These are phyloP conservation scores for Microcebus ravelobensis DNA, from an alignment of 2,113 vertebrate species.

Conservation along the genomic window DNA sequence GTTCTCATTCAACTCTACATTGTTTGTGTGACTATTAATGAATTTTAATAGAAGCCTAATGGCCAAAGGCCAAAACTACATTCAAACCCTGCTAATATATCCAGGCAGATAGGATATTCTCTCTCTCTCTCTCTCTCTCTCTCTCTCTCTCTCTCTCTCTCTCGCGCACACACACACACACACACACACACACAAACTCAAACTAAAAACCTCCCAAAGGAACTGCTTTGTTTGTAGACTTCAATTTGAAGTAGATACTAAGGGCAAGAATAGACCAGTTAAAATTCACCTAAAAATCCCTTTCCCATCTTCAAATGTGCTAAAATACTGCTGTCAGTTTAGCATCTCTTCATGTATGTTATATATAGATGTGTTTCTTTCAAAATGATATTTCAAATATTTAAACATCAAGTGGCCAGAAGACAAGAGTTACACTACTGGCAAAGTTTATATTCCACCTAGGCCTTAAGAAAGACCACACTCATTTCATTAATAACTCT, in stretches of 20 bases:
- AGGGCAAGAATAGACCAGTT: conserved; percentile 85
- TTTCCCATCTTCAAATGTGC: conserved; percentile 82
- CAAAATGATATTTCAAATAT: conserved; percentile 64
- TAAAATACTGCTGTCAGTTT: conserved; percentile 73
- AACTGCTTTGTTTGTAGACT: conserved; percentile 88
- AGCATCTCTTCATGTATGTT: conserved; percentile 60
- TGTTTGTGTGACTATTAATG: conserved; percentile 78
- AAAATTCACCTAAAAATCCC: conserved; percentile 82
- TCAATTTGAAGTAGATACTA: conserved; percentile 91
- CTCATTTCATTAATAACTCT: not conserved
- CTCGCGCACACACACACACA: not conserved
- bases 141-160: too few species aligned
- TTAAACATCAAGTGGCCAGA: conserved; percentile 64
- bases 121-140: too few species aligned
- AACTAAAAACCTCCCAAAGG: conserved; percentile 86
- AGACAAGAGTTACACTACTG: conserved; percentile 69
- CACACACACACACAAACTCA: conserved; percentile 56
- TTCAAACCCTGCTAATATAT: conserved; percentile 86
- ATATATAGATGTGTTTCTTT: conserved; percentile 55
- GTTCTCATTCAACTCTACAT: conserved; percentile 70
- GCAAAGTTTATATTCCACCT: conserved; percentile 66
- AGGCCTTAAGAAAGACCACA: conserved; percentile 52
- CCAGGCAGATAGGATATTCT: conserved; percentile 83
- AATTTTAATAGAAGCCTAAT: conserved; percentile 83
- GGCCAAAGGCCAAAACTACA: conserved; percentile 84